Conservation (phyloP, 2,113 vertebrate species). For the Ammodytes marinus region DNA sequence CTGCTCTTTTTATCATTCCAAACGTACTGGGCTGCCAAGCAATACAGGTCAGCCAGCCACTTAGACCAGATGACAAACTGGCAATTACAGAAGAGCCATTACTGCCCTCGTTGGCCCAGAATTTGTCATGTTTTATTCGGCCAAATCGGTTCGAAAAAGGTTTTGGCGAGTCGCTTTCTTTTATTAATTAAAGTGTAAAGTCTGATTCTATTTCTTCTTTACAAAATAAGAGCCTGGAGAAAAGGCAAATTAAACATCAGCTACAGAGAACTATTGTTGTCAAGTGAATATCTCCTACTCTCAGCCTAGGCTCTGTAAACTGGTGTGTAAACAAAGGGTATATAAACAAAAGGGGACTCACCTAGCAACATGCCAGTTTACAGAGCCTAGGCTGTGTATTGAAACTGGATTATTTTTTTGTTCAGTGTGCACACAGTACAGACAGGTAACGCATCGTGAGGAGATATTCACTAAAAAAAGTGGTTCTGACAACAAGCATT, state of each 20-base stretch:
- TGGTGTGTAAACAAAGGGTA: no score
- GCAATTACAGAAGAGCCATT: constrained; percentile 16
- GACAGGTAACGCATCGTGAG: neutral
- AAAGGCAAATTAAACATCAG: neutral
- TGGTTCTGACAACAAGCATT: no score
- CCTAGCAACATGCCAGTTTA: no score
- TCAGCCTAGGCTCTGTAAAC: no score
- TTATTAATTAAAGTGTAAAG: constrained; percentile 2
- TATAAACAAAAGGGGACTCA: no score
- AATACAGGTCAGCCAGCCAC: constrained; percentile 9
- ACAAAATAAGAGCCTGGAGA: neutral
- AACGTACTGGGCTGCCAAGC: constrained; percentile 40
- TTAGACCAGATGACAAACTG: constrained; percentile 29
- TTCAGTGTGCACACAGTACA: no score
- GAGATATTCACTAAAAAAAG: no score
- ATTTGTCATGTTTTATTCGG: constrained; percentile 16
- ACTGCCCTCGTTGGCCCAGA: neutral
- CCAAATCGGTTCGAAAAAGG: neutral
- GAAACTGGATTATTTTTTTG: no score
- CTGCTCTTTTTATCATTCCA: constrained; percentile 7
- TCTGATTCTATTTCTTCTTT: constrained; percentile 1
- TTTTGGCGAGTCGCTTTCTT: constrained; percentile 23
- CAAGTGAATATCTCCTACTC: no score
- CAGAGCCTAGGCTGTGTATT: no score
- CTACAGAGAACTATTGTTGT: no score